Percentiles rank a stretch among this genome's conserved stretches.
These are phyloP conservation scores for Reinhardtius hippoglossoides DNA, from an alignment of 2,113 vertebrate genomes.

Conservation along the genomic window DNA sequence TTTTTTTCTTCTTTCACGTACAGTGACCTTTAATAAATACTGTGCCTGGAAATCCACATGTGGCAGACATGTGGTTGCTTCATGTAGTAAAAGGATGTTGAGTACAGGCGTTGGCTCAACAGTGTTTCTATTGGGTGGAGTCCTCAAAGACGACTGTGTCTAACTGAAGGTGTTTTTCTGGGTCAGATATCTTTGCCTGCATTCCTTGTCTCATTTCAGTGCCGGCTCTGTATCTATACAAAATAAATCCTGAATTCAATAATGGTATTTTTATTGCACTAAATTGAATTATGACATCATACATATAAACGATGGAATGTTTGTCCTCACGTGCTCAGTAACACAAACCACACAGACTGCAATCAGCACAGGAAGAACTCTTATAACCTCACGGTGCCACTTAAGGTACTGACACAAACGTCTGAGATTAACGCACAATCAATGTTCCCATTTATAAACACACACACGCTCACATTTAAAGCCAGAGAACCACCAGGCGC, in stretches of 20 bases:
- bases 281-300: not conserved
- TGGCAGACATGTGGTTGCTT: not conserved
- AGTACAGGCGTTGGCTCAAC: slow-evolving; percentile 39
- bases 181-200: not conserved
- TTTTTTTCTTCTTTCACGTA: not conserved
- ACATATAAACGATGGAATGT: not conserved
- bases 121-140: slow-evolving; percentile 47
- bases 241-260: not conserved
- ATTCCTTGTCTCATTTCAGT: not conserved
- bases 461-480: not conserved
- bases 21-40: not conserved
- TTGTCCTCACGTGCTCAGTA: not conserved
- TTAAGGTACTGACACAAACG: not conserved
- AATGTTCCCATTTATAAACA: slow-evolving; percentile 1
- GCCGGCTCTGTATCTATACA: not conserved
- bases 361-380: not conserved
- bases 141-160: not conserved
- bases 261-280: not conserved
- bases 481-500: not conserved
- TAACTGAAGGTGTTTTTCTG: not conserved
- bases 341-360: not conserved
- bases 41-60: not conserved
- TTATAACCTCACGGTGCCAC: too few relatives aligned
- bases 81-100: slow-evolving; percentile 14
- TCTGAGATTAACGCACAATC: not conserved